Evolutionary conservation across 2,113 vertebrate genomes (phyloP).

Genomic region (Deroptyus accipitrinus): DNA sequence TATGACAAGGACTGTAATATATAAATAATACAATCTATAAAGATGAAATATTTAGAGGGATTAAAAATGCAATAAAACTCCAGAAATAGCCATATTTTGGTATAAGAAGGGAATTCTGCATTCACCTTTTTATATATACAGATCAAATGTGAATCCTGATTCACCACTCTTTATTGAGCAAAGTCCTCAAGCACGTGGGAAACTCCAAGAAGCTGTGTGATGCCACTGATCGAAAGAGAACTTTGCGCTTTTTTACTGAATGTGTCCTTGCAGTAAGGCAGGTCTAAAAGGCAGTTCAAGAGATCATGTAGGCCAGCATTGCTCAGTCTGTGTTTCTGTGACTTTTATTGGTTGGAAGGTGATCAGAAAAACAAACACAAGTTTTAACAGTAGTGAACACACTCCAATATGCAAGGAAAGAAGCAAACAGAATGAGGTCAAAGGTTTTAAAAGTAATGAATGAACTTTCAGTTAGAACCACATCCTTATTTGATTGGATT

Average conservation of each 20-base stretch:
- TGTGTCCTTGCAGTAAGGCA: background rate
- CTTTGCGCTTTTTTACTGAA: background rate
- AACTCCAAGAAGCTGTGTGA: background rate
- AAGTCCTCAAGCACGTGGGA: background rate
- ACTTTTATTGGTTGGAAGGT: background rate
- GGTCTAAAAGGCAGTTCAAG: background rate
- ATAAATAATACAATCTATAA: conserved; percentile 59
- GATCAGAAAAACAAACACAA: background rate
- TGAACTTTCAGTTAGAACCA: background rate
- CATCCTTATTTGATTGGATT: background rate
- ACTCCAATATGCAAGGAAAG: background rate
- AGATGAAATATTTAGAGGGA: conserved; percentile 54
- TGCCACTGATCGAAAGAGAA: background rate
- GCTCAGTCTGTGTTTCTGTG: background rate
- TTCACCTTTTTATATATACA: background rate
- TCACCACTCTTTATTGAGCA: background rate
- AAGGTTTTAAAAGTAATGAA: background rate
- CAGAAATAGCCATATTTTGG: background rate
- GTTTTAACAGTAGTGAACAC: background rate
- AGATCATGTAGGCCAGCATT: background rate
- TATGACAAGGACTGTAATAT: conserved; percentile 25
- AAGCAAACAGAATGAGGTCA: background rate
- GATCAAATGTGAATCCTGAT: background rate
- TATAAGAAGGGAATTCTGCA: background rate
- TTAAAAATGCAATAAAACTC: conserved; percentile 53